Evolutionary conservation across 1,140 invertebrate genomes (phyloP).

Genomic region (Eufriesea mexicana): DNA sequence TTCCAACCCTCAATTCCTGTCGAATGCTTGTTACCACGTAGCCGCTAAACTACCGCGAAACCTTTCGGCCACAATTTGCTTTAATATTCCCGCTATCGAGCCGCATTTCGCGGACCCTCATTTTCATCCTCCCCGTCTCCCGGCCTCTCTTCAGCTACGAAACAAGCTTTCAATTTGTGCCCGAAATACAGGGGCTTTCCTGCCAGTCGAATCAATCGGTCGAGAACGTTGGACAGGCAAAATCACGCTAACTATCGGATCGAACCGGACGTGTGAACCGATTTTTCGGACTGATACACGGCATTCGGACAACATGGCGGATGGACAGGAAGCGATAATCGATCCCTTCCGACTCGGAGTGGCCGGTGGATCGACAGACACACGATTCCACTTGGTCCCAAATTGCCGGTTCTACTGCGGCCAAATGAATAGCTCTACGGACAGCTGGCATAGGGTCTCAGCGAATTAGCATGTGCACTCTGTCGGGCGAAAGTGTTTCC

Average conservation of each 20-base stretch:
- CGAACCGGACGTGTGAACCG: background rate
- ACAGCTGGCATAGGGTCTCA: slow-evolving; percentile 68
- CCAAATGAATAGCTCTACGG: slow-evolving; percentile 55
- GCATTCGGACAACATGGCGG: background rate
- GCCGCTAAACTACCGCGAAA: slow-evolving; percentile 29
- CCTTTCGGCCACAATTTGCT: slow-evolving; percentile 31
- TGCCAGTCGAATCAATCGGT: background rate
- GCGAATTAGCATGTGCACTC: slow-evolving; percentile 66
- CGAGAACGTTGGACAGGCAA: background rate
- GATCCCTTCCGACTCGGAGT: background rate
- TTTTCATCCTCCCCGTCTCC: background rate
- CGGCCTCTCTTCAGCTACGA: too few relatives aligned
- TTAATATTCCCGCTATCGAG: slow-evolving; percentile 14
- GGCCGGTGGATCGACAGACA: background rate
- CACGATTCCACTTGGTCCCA: background rate
- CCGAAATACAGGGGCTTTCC: background rate
- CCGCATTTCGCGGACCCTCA: slow-evolving; percentile 25
- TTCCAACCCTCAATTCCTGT: slow-evolving; percentile 22
- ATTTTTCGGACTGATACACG: background rate
- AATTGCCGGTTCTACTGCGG: slow-evolving; percentile 10
- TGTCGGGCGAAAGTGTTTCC: slow-evolving; percentile 3
- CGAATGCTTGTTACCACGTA: slow-evolving; percentile 22
- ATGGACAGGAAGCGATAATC: slow-evolving; percentile 7
- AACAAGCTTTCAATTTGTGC: slow-evolving; percentile 18
- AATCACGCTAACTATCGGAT: background rate